phyloP scores from a whole-genome alignment of 2,888 invertebrate species.

The Platerodrilus igneus region DNA sequence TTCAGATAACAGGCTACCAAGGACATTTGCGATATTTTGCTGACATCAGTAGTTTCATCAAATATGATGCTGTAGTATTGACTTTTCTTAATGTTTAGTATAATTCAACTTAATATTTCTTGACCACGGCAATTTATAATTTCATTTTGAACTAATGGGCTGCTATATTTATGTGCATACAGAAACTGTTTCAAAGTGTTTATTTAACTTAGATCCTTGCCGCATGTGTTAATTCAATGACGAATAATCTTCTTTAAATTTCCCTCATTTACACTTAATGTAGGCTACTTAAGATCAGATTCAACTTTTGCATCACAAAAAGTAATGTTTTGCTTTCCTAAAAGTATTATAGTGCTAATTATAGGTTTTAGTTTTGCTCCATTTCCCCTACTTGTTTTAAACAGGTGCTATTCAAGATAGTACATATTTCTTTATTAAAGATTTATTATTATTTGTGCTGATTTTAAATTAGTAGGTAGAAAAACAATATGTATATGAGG shows the following conservation, averaged over 20 bases:
- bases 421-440: no score
- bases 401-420: no score
- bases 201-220: slow-evolving; percentile 30
- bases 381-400: no score
- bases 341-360: slow-evolving; percentile 10
- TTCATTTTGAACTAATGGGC: slow-evolving; percentile 34
- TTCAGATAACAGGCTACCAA: slow-evolving; percentile 30
- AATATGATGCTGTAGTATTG: slow-evolving; percentile 32
- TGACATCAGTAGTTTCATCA: slow-evolving; percentile 35
- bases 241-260: slow-evolving; percentile 26
- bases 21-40: slow-evolving; percentile 33
- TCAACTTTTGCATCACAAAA: slow-evolving; percentile 30
- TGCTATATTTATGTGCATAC: no score
- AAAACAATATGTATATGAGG: no score
- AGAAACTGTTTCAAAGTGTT: slow-evolving; percentile 27
- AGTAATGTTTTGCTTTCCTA: slow-evolving; percentile 31
- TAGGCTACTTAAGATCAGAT: slow-evolving; percentile 10
- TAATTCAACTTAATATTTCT: slow-evolving; percentile 26
- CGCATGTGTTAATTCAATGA: slow-evolving; percentile 19
- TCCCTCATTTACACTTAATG: slow-evolving; percentile 1
- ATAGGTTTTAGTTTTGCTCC: slow-evolving; percentile 14
- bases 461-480: no score
- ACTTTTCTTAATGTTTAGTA: slow-evolving; percentile 16
- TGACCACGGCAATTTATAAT: slow-evolving; percentile 29
- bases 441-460: no score